Conservation (phyloP, 2,888 invertebrate genomes). For the Trileptium ribeirensis region DNA sequence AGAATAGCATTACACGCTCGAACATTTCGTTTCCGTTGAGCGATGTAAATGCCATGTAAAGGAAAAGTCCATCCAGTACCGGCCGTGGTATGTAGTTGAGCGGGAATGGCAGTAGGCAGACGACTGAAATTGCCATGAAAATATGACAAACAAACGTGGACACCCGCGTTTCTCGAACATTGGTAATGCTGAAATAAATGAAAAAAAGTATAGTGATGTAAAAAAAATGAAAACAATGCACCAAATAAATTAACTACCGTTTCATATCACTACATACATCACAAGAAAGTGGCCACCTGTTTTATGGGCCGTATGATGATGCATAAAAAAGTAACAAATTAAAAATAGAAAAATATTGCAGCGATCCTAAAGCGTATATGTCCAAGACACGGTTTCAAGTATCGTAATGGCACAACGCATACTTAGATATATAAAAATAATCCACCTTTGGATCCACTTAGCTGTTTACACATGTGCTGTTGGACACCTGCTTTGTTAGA, state of each 20-base stretch:
- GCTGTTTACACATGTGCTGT: too few relatives aligned
- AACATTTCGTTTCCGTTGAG: conserved; percentile 60
- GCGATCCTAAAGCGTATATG: not conserved
- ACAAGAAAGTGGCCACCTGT: too few relatives aligned
- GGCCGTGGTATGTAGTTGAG: conserved; percentile 58
- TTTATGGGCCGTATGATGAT: conserved; percentile 43
- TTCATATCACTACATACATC: not conserved
- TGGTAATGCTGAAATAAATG: conserved; percentile 52
- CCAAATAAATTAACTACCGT: not conserved
- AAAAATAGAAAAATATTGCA: not conserved
- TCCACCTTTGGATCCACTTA: too few relatives aligned
- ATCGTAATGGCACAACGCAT: not conserved
- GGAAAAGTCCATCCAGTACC: conserved; percentile 60
- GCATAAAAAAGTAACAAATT: conserved; percentile 29
- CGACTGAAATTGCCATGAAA: conserved; percentile 58
- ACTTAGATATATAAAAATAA: not conserved
- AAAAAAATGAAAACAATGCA: too few relatives aligned
- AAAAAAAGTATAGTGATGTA: too few relatives aligned
- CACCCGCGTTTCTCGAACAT: conserved; percentile 58
- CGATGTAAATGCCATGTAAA: conserved; percentile 60
- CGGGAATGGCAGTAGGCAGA: conserved; percentile 58
- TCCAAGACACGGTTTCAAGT: not conserved
- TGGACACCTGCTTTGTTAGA: too few relatives aligned
- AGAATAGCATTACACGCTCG: conserved; percentile 58
- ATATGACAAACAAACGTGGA: conserved; percentile 59